phyloP scores from a whole-genome alignment of 2,888 invertebrate genomes.

The Leistus spinibarbis region DNA sequence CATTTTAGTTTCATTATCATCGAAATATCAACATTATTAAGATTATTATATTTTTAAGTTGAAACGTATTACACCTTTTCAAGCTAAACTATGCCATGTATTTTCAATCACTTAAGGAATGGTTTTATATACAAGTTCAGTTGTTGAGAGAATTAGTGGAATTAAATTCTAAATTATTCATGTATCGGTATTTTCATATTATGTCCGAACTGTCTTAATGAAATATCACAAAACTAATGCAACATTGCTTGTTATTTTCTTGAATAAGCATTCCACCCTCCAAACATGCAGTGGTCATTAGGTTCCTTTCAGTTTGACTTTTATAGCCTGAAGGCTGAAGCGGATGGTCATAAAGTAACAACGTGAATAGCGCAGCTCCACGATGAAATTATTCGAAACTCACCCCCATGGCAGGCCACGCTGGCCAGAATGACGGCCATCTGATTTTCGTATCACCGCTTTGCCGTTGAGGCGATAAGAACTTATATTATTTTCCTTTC shows the following conservation, averaged over 20 bases:
- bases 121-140: too few species aligned
- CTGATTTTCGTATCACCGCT: not conserved
- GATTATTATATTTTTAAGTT: too few species aligned
- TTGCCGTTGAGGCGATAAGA: not conserved
- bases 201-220: too few species aligned
- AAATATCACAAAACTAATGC: too few species aligned
- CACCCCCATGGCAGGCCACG: not conserved
- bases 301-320: constrained; percentile 5
- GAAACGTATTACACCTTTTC: too few species aligned
- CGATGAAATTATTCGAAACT: not conserved
- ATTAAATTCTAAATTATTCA: too few species aligned
- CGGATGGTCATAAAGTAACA: not conserved
- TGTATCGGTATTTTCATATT: too few species aligned
- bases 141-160: too few species aligned
- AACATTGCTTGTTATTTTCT: not conserved
- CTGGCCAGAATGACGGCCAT: not conserved
- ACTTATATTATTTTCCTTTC: not conserved
- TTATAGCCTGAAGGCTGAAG: not conserved
- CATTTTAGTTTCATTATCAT: too few species aligned
- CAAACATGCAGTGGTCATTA: not conserved
- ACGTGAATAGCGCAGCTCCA: not conserved
- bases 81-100: too few species aligned
- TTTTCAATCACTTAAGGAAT: too few species aligned
- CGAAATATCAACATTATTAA: too few species aligned
- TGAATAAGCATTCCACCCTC: constrained; percentile 6